Evolutionary conservation across 2,113 vertebrate species (phyloP).

Genomic region (Platysternon megacephalum): DNA sequence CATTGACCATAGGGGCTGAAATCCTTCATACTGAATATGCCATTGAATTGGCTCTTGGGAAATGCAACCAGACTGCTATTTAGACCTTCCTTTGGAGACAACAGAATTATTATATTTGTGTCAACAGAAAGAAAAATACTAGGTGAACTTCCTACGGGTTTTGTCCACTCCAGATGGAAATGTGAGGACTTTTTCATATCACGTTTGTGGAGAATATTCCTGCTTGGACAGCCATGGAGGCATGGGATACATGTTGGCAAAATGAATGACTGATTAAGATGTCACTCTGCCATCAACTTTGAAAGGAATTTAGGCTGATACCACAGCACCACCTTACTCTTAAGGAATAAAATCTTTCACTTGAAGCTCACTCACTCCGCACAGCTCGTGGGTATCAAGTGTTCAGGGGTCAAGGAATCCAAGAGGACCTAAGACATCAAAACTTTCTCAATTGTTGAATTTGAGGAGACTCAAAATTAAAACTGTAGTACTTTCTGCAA

Average conservation of each 20-base stretch:
- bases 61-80: neutral
- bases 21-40: neutral
- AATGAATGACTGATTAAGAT: neutral
- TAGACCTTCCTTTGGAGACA: neutral
- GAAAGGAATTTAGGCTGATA: neutral
- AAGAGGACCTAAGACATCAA: neutral
- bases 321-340: neutral
- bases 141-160: neutral
- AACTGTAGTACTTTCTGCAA: neutral
- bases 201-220: neutral
- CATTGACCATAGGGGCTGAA: constrained; percentile 1
- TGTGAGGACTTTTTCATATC: neutral
- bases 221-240: neutral
- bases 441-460: neutral
- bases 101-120: constrained; percentile 5
- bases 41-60: neutral
- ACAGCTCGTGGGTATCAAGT: neutral
- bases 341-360: neutral
- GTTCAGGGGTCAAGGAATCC: fast-evolving
- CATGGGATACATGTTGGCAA: neutral
- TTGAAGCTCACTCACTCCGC: neutral
- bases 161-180: neutral
- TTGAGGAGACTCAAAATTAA: neutral
- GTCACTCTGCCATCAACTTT: neutral
- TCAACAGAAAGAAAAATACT: neutral